Evolutionary conservation across 2,113 vertebrate genomes (phyloP).

Genomic region (Craseonycteris thonglongyai): DNA sequence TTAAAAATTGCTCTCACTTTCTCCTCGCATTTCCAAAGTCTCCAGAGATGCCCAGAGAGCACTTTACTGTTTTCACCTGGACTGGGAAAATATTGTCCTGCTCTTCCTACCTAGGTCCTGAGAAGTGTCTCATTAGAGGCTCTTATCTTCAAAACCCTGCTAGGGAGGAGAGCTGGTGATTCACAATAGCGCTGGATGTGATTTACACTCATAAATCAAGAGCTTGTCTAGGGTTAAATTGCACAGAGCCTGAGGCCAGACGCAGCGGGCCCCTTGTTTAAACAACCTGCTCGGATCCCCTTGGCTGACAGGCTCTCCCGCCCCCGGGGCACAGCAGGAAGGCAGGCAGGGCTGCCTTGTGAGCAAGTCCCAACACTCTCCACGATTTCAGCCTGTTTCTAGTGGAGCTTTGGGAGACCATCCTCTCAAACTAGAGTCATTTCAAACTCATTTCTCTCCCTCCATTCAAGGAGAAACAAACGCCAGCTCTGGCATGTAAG

Average conservation of each 20-base stretch:
- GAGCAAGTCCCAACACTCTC: conserved; percentile 37
- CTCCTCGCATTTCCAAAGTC: not conserved
- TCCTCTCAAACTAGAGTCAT: not conserved
- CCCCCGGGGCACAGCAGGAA: not conserved
- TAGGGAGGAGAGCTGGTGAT: not conserved
- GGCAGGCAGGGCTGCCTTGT: not conserved
- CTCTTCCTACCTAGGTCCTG: not conserved
- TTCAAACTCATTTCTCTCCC: not conserved
- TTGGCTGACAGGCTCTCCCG: conserved; percentile 20
- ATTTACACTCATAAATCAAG: conserved; percentile 52
- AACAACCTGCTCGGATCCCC: conserved; percentile 49
- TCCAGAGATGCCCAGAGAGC: not conserved
- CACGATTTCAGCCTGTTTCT: not conserved
- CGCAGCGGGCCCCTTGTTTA: conserved; percentile 34
- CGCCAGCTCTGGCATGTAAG: not conserved
- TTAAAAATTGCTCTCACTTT: not conserved
- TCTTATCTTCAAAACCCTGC: conserved; percentile 31
- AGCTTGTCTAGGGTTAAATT: conserved; percentile 51
- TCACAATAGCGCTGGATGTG: not conserved
- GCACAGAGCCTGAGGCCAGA: conserved; percentile 49
- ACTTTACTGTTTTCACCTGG: not conserved
- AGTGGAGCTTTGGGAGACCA: not conserved
- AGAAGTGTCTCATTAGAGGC: not conserved
- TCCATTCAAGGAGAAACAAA: not conserved
- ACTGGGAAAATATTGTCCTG: not conserved